Evolutionary conservation across 2,888 invertebrate genomes (phyloP).

Genomic region (Salticus scenicus): DNA sequence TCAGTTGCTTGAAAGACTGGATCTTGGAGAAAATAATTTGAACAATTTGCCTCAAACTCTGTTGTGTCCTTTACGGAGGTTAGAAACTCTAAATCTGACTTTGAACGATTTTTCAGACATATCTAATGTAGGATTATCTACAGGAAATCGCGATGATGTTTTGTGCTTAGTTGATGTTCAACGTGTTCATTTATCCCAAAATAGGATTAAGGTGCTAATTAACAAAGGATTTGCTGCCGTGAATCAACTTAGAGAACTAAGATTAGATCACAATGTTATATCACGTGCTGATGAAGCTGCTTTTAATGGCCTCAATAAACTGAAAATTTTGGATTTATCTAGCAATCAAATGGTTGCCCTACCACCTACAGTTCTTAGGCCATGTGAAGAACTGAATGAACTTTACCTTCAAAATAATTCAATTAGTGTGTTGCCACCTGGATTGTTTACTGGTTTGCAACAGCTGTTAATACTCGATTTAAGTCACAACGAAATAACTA

Average conservation of each 20-base stretch:
- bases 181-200: constrained; percentile 76
- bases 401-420: constrained; percentile 94
- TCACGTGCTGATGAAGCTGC: constrained; percentile 75
- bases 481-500: constrained; percentile 88
- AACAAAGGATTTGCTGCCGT: constrained; percentile 84
- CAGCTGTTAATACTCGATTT: constrained; percentile 92
- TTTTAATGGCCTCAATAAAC: constrained; percentile 77
- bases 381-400: constrained; percentile 85
- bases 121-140: constrained; percentile 70
- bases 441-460: constrained; percentile 84
- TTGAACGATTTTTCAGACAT: constrained; percentile 77
- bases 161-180: constrained; percentile 70
- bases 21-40: constrained; percentile 71
- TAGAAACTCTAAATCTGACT: constrained; percentile 70
- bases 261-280: constrained; percentile 90
- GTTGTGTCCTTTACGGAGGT: constrained; percentile 69
- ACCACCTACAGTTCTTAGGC: constrained; percentile 82
- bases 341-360: constrained; percentile 82
- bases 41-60: constrained; percentile 66
- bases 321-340: constrained; percentile 83
- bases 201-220: constrained; percentile 86
- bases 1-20: constrained; percentile 67
- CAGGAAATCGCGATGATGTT: constrained; percentile 66
- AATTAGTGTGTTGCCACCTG: constrained; percentile 89
- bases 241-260: constrained; percentile 88